Conservation (phyloP, 1,140 invertebrate genomes). For the Maconellicoccus hirsutus region DNA sequence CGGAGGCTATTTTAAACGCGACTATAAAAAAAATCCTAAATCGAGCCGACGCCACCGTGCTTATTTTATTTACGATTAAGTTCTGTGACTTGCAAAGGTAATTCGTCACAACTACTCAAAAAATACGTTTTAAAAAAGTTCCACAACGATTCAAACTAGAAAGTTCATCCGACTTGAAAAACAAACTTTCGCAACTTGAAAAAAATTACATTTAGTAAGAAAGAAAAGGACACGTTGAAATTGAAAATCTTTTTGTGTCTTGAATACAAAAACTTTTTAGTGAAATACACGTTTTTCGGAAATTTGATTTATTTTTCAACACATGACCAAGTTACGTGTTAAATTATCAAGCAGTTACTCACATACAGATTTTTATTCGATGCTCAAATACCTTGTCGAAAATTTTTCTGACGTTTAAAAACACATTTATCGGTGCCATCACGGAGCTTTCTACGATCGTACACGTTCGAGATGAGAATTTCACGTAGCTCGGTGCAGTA, state of each 20-base stretch:
- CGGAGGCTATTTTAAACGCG: too few species aligned
- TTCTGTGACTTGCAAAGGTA: not conserved
- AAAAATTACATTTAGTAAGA: not conserved
- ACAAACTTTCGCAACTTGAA: constrained; percentile 11
- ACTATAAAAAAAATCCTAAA: too few species aligned
- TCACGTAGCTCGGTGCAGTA: too few species aligned
- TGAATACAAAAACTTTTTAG: constrained; percentile 15
- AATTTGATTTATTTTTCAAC: constrained; percentile 18
- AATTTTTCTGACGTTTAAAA: not conserved
- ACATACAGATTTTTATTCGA: not conserved
- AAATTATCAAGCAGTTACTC: constrained; percentile 5
- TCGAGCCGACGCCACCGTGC: too few species aligned
- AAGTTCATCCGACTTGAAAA: constrained; percentile 17
- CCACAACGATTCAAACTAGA: not conserved
- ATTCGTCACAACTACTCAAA: constrained; percentile 11
- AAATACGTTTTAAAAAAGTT: constrained; percentile 16
- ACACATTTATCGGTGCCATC: too few species aligned
- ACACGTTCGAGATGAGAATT: too few species aligned
- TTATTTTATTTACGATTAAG: not conserved
- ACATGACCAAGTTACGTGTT: constrained; percentile 17
- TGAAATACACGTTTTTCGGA: constrained; percentile 11
- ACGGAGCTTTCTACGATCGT: too few species aligned
- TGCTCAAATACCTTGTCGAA: not conserved
- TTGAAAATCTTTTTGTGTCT: constrained; percentile 15
- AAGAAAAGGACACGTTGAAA: constrained; percentile 14